Base-by-base conservation (phyloP, 2,797 vertebrate genomes). In the Alfaro cultratus region DNA sequence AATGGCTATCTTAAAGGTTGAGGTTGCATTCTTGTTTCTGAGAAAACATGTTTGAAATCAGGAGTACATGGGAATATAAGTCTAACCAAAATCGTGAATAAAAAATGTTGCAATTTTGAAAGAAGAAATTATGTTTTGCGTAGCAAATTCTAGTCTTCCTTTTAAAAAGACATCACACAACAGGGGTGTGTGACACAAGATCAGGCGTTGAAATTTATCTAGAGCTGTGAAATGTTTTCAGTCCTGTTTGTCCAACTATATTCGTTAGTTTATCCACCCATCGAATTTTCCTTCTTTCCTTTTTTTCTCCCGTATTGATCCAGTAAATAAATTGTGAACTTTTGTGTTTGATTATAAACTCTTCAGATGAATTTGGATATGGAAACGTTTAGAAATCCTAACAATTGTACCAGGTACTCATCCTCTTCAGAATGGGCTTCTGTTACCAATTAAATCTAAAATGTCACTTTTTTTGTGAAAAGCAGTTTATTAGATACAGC, bases 391-490 rank as follows among this genome's bases (percentile, higher is more conserved):
- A 41, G 23, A 39, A 68, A 68, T 26, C 21, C 64, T 23, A 41
- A 67, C 4, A 39, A 11, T 23, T 39, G 45, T 71, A 6, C 16
- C 31, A 0, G 0, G 60, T 36, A 2, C 51, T 36, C 23, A 0
- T 10, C 0, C 29, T 31, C 0, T 55, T 76, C 16, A 11, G n/a
- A 41, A 1, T 60, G 43, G 36, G 34, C 62, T 78, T 70, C 29
- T n/a, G 31, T 18, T 78, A 7, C 34, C 43, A 43, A 64, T 11
- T 67, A 9, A 34, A 9, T 43, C 72, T 88, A 45, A 94, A 89
- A 93, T 93, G 94, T 39, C 91, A 94, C 92, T 92, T 92, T 31
- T 76, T 81, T 49, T 10, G 23, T 21, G 36, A 41, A 1, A 76
- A 68, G 55, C 77, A 77, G n/a, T 47, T 75, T 75, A 53, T 83